Evolutionary conservation across 2,797 vertebrate genomes (phyloP).

Genomic region (Pelobates cultripes): DNA sequence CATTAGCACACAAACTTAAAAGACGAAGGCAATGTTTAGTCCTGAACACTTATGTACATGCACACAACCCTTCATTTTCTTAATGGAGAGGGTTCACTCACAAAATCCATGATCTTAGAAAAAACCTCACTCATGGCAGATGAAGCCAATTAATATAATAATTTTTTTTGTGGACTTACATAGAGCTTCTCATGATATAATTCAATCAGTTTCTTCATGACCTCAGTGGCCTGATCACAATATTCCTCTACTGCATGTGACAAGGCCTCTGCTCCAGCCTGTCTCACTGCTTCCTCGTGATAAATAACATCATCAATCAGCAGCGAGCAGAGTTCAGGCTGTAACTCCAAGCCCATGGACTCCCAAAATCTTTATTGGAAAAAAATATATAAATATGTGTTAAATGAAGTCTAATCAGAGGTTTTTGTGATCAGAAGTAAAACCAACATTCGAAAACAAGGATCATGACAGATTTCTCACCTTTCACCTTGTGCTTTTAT

Average conservation of each 20-base stretch:
- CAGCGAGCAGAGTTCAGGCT: constrained; percentile 88
- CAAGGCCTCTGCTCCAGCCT: constrained; percentile 89
- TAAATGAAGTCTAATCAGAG: not conserved
- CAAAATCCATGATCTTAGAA: too few species aligned
- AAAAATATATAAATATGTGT: not conserved
- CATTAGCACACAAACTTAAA: too few species aligned
- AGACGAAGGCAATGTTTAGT: too few species aligned
- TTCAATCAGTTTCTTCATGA: constrained; percentile 88
- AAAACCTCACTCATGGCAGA: too few species aligned
- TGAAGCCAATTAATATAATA: not conserved
- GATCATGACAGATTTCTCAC: constrained; percentile 63
- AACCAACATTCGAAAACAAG: not conserved
- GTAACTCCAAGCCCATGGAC: constrained; percentile 85
- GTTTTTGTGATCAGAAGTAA: not conserved
- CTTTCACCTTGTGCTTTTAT: constrained; percentile 83
- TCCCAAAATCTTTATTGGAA: constrained; percentile 83
- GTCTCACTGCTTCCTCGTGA: constrained; percentile 88
- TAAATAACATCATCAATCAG: constrained; percentile 92
- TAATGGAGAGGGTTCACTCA: too few species aligned
- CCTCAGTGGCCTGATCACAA: constrained; percentile 80
- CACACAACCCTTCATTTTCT: too few species aligned
- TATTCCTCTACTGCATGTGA: constrained; percentile 89
- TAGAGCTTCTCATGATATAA: constrained; percentile 97
- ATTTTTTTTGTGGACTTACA: constrained; percentile 73
- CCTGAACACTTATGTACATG: too few species aligned